A percentile compares a stretch with the other conserved stretches of the same genome.
Conservation (phyloP, 2,888 invertebrate species). For the Hecatera dysodea region DNA sequence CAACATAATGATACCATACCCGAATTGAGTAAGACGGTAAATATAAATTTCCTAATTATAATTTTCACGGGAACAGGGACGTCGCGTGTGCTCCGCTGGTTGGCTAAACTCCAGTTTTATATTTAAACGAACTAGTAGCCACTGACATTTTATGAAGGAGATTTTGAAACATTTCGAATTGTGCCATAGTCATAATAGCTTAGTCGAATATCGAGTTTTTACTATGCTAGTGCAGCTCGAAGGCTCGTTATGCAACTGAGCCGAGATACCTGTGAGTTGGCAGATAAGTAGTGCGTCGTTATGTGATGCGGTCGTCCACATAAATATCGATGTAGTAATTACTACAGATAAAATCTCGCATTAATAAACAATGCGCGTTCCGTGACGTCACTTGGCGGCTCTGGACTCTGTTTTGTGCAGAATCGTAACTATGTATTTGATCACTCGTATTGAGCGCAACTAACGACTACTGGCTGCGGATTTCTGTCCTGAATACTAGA, state of each 20-base stretch:
- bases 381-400: conserved; percentile 28
- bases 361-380: conserved; percentile 34
- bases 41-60: conserved; percentile 88
- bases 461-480: conserved; percentile 19
- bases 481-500: conserved; percentile 50
- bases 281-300: conserved; percentile 21
- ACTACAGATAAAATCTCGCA: conserved; percentile 31
- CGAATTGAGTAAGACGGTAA: conserved; percentile 76
- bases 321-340: conserved; percentile 36
- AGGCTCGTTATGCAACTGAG: conserved; percentile 25
- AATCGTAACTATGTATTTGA: conserved; percentile 50
- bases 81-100: conserved; percentile 77
- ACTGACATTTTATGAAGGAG: conserved; percentile 80
- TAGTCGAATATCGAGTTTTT: conserved; percentile 36
- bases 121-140: conserved; percentile 80
- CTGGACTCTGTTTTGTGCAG: conserved; percentile 37
- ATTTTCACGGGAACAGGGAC: conserved; percentile 84
- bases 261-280: conserved; percentile 17
- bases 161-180: conserved; percentile 74
- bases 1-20: conserved; percentile 63
- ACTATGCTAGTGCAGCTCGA: background rate
- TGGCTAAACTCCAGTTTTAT: conserved; percentile 85
- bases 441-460: conserved; percentile 47
- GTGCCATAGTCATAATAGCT: conserved; percentile 62
- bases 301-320: conserved; percentile 1